Evolutionary conservation across 2,113 vertebrate species (phyloP).

Genomic region (Phycodurus eques): DNA sequence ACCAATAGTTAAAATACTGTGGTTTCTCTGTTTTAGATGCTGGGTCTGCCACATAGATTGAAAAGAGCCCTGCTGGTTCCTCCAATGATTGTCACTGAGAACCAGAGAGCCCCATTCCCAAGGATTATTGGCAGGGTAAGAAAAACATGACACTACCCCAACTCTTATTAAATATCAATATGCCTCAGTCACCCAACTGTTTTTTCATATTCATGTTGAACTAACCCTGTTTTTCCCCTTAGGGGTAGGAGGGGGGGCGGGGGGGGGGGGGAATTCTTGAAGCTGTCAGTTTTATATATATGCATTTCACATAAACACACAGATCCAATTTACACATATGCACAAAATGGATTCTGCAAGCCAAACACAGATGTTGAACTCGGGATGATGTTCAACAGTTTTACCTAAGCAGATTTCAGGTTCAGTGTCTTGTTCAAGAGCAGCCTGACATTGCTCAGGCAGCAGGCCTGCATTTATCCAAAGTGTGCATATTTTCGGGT

Average conservation of each 20-base stretch:
- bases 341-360: neutral
- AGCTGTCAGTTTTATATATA: neutral
- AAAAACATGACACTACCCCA: neutral
- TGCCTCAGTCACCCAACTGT: neutral
- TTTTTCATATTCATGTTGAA: neutral
- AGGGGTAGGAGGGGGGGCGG: neutral
- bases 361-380: neutral
- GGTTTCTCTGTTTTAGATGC: constrained; percentile 61
- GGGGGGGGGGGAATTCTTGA: too few relatives aligned
- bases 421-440: neutral
- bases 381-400: neutral
- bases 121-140: constrained; percentile 88
- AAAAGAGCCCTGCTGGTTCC: constrained; percentile 89
- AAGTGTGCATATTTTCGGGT: neutral
- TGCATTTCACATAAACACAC: neutral
- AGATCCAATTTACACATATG: neutral
- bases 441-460: neutral
- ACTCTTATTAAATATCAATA: neutral
- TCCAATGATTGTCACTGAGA: constrained; percentile 87
- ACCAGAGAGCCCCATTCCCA: constrained; percentile 89
- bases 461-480: neutral
- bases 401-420: neutral
- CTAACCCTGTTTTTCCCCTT: neutral
- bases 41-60: constrained; percentile 79
- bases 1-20: neutral